Base-by-base conservation (phyloP, 1,140 invertebrate species). In the Rhynchophorus ferrugineus region DNA sequence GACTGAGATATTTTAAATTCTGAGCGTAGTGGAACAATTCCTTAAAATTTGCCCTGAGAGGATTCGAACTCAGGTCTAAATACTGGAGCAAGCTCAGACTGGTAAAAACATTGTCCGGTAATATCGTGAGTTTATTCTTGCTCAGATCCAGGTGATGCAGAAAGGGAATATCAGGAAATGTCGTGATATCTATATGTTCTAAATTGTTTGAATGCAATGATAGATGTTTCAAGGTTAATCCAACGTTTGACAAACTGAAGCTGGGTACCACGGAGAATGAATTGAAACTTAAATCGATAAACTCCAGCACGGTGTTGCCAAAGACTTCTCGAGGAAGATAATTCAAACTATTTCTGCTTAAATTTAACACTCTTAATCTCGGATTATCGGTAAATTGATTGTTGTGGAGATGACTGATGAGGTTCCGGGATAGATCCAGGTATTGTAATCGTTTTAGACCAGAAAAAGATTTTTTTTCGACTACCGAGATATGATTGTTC, bases 21-120 rank as follows among this genome's bases (percentile, higher is more conserved):
- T 87, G 88, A 11, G 89, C 77, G 68, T 91, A 89, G 63, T 91
- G 85, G 61, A 91, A 89, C n/a, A 92, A 74, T 68, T 92, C 89
- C 60, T 90, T 89, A 62, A 90, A 89, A 70, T 92, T 92, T 34
- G 88, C 86, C 56, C 87, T 80, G 1, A 89, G 67, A n/a, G 78
- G 74, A 69, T 94, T 95, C 44, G 78, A 79, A 24, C 87, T 86
- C 1, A 95, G 71, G 68, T 92, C 87, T 48, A 94, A 69, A 55
- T 78, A 80, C 37, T 89, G 77, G 19, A 95, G 73, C 55, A 81
- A 83, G 16, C 80, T 82, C 5, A 93, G 73, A 57, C 87, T 85
- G 1, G 84, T 84, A 68, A 95, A 93, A 1, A 89, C 88, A 65
- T 91, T 91, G 66, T 94, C 90, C 0, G 89, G 87, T 33, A 94